Conservation (phyloP, 37 sponge, comb jelly and placozoan genomes). For the Sycon ciliatum region DNA sequence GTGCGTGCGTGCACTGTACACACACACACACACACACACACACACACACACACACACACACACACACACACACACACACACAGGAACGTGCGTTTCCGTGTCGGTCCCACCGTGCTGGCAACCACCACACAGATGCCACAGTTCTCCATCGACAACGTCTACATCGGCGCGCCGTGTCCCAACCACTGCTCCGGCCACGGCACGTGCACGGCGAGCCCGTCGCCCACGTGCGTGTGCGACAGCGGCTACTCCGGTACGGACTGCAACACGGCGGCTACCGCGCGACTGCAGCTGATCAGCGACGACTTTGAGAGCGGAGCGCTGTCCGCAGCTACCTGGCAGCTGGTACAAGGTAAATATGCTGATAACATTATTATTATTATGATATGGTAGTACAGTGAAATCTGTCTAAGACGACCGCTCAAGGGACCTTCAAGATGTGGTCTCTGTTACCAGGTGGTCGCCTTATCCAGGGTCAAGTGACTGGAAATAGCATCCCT, state of each 20-base stretch:
- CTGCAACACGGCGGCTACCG: background rate
- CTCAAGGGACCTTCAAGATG: too few species aligned
- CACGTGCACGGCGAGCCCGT: background rate
- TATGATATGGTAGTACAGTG: too few species aligned
- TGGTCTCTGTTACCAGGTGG: too few species aligned
- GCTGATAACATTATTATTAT: too few species aligned
- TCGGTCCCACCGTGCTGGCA: too few species aligned
- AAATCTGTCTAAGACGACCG: too few species aligned
- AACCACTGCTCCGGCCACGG: constrained; percentile 10
- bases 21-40: constrained; percentile 5
- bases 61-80: constrained; percentile 5
- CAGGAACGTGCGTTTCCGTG: background rate
- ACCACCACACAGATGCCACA: too few species aligned
- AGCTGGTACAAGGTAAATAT: too few species aligned
- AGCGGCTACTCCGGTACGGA: background rate
- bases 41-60: constrained; percentile 5
- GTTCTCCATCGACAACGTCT: background rate
- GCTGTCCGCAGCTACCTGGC: background rate
- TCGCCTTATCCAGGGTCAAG: too few species aligned
- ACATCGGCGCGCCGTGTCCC: background rate
- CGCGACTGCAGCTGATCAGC: background rate
- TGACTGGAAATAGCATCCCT: too few species aligned
- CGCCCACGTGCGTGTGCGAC: background rate
- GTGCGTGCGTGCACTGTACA: too few species aligned
- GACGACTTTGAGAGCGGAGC: constrained; percentile 11